These are phyloP conservation scores for Oreochromis tanganicae DNA, from an alignment of 2,113 vertebrate genomes.

Conservation along the genomic window DNA sequence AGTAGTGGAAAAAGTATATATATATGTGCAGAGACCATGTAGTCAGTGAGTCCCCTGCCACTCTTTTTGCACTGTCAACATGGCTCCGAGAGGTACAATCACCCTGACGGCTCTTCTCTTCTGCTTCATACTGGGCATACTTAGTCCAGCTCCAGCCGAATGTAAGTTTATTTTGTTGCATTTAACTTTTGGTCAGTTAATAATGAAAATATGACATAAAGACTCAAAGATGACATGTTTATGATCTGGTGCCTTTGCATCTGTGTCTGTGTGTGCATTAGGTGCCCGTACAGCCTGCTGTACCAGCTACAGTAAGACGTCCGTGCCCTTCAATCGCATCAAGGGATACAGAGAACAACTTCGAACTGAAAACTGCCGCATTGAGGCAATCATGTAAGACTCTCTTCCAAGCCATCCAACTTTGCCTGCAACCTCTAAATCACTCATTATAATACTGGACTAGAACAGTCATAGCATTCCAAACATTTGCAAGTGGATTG, in stretches of 20 bases:
- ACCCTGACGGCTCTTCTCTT: not conserved
- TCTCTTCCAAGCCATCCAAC: fast-evolving
- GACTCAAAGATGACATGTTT: not conserved
- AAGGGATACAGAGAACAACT: conserved; percentile 60
- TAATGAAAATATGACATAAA: not conserved
- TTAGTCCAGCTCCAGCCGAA: conserved; percentile 8
- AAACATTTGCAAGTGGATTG: not conserved
- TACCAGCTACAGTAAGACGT: conserved; percentile 43
- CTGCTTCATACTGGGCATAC: conserved; percentile 18
- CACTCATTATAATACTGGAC: not conserved
- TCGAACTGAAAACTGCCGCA: conserved; percentile 68
- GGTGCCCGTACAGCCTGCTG: conserved; percentile 57
- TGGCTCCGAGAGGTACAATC: conserved; percentile 33
- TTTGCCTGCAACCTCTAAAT: not conserved
- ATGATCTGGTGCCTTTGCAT: not conserved
- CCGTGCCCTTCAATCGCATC: conserved; percentile 37
- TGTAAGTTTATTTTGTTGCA: conserved; percentile 49
- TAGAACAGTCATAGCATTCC: not conserved
- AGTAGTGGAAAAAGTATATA: not conserved
- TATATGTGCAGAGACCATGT: not conserved
- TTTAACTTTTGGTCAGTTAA: not conserved
- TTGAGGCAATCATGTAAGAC: conserved; percentile 75
- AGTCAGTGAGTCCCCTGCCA: not conserved
- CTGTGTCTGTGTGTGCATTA: not conserved
- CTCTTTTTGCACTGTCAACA: not conserved